Conservation (phyloP, 2,888 invertebrate genomes). For the Xestia sexstrigata region DNA sequence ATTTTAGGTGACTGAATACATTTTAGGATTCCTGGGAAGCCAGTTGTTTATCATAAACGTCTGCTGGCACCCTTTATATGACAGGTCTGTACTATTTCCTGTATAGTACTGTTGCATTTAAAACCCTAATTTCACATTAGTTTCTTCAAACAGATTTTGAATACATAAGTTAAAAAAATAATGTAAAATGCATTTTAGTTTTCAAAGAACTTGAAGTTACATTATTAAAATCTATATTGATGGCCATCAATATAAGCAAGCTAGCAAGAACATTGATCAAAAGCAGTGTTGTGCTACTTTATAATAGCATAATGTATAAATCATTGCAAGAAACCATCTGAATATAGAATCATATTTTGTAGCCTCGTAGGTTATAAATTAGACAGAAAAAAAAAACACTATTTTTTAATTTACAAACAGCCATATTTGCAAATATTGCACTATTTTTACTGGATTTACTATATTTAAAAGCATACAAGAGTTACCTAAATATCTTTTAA, state of each 20-base stretch:
- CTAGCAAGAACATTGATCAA: slow-evolving; percentile 25
- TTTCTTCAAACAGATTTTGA: not conserved
- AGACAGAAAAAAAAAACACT: not conserved
- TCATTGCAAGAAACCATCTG: slow-evolving; percentile 12
- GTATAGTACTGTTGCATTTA: slow-evolving; percentile 4
- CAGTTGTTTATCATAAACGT: not conserved
- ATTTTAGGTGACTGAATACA: not conserved
- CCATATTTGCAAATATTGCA: slow-evolving; percentile 1
- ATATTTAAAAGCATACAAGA: slow-evolving; percentile 13
- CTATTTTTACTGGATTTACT: slow-evolving; percentile 10
- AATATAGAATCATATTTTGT: not conserved
- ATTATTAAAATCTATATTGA: slow-evolving; percentile 12
- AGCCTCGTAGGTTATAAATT: not conserved
- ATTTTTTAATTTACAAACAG: not conserved
- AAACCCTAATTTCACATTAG: slow-evolving; percentile 3
- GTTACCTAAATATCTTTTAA: not conserved
- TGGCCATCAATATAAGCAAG: slow-evolving; percentile 28
- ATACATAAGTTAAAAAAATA: slow-evolving; percentile 1
- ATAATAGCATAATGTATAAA: slow-evolving; percentile 20
- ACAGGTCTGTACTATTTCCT: not conserved
- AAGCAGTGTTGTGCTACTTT: slow-evolving; percentile 14
- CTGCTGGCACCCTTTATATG: not conserved
- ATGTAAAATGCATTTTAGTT: slow-evolving; percentile 20
- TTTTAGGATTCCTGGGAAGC: not conserved
- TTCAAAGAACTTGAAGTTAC: slow-evolving; percentile 13